Evolutionary conservation across 2,888 invertebrate species (phyloP).

Genomic region (Perithous albicinctus): DNA sequence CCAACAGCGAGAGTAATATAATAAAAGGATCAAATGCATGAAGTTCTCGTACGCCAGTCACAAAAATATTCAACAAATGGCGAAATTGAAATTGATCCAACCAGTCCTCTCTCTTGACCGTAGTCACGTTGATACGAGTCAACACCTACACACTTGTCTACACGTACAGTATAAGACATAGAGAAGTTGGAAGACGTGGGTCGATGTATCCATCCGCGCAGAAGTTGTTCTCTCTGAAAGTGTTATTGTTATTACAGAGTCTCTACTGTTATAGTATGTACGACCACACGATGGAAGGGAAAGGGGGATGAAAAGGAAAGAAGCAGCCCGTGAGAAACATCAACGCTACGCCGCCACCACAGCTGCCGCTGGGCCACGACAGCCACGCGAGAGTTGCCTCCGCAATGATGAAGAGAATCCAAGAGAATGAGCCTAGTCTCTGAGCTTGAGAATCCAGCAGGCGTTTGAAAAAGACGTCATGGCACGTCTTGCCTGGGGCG

Average conservation of each 20-base stretch:
- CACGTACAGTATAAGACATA: not conserved
- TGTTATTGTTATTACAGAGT: slow-evolving; percentile 75
- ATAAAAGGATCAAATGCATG: not conserved
- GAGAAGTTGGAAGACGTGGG: slow-evolving; percentile 45
- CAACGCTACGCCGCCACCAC: slow-evolving; percentile 65
- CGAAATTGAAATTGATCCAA: not conserved
- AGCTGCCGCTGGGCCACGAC: slow-evolving; percentile 40
- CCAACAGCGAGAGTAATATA: no score
- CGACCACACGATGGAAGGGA: slow-evolving; percentile 23
- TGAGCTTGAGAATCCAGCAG: slow-evolving; percentile 63
- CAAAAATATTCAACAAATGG: not conserved
- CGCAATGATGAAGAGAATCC: slow-evolving; percentile 36
- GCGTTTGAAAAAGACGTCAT: slow-evolving; percentile 71
- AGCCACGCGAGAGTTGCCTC: slow-evolving; percentile 25
- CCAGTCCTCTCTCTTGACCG: not conserved
- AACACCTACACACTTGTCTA: slow-evolving; percentile 51
- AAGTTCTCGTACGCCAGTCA: not conserved
- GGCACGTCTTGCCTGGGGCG: slow-evolving; percentile 68
- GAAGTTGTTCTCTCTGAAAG: slow-evolving; percentile 56
- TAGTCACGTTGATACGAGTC: slow-evolving; percentile 18
- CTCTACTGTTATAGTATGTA: slow-evolving; percentile 58
- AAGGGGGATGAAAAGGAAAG: slow-evolving; percentile 66
- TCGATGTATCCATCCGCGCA: slow-evolving; percentile 60
- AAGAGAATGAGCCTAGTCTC: slow-evolving; percentile 22
- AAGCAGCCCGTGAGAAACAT: slow-evolving; percentile 73